Conservation (phyloP, 2,113 vertebrate species). For the Tupaia tana region DNA sequence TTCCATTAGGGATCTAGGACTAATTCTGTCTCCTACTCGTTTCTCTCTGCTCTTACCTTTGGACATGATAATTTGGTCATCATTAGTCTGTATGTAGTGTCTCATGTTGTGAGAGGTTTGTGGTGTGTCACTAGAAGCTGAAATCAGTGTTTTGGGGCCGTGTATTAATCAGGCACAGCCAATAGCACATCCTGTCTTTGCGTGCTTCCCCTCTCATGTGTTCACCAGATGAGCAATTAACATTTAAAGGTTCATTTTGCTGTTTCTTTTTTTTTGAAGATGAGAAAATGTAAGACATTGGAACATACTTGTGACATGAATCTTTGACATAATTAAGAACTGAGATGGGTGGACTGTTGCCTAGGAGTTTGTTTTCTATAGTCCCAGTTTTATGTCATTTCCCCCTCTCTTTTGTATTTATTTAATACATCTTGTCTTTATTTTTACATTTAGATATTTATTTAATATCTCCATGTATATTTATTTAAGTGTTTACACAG, state of each 20-base stretch:
- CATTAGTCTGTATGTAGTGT: background rate
- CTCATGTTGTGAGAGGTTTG: background rate
- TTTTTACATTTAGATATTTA: background rate
- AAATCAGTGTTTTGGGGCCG: background rate
- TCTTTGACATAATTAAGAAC: constrained; percentile 43
- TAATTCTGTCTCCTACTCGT: background rate
- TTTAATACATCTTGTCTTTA: background rate
- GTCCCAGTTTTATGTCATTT: background rate
- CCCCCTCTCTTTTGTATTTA: background rate
- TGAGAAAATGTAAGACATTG: constrained; percentile 47
- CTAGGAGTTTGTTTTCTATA: background rate
- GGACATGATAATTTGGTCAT: background rate
- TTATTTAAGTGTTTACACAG: background rate
- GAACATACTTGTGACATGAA: constrained; percentile 53
- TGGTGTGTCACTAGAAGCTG: background rate
- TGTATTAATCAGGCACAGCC: background rate
- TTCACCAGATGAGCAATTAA: constrained; percentile 63
- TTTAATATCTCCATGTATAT: background rate
- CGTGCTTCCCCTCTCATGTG: constrained; percentile 14
- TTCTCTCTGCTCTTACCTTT: background rate
- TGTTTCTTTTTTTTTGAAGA: constrained; percentile 8
- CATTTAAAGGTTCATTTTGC: background rate
- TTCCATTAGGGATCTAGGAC: background rate
- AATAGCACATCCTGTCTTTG: background rate
- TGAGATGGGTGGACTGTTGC: background rate